These are phyloP conservation scores for Malurus cyaneus DNA, from an alignment of 2,113 vertebrate genomes.

Conservation along the genomic window DNA sequence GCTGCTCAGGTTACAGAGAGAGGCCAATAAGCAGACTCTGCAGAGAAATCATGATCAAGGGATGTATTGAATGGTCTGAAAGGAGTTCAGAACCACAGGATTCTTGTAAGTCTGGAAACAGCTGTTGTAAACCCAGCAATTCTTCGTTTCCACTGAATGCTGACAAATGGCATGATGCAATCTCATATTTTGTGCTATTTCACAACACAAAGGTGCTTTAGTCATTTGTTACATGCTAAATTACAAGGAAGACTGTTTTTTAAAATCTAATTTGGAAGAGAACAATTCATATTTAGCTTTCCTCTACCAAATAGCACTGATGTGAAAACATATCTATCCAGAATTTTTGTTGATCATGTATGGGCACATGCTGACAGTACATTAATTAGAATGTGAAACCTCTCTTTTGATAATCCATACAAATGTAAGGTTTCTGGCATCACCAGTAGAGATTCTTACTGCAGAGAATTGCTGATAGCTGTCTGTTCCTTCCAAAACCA, in stretches of 20 bases:
- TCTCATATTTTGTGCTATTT: background rate
- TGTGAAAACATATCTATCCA: background rate
- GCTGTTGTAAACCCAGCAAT: background rate
- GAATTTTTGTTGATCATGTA: background rate
- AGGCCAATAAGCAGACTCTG: background rate
- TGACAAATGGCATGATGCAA: background rate
- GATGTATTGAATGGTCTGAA: background rate
- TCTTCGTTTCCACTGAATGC: background rate
- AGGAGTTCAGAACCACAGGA: background rate
- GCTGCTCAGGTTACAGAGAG: background rate
- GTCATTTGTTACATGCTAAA: background rate
- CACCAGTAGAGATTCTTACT: background rate
- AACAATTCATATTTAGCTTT: background rate
- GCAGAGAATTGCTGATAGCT: background rate
- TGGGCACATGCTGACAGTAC: background rate
- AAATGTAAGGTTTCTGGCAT: background rate
- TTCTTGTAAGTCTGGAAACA: background rate
- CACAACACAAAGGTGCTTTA: background rate
- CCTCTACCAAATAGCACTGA: background rate
- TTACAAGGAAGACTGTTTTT: background rate
- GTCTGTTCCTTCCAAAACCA: background rate
- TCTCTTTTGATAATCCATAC: background rate
- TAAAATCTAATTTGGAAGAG: background rate
- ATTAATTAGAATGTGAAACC: constrained; percentile 12
- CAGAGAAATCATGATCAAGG: background rate